Percentiles rank a stretch among this genome's conserved stretches.
phyloP scores from a whole-genome alignment of 2,113 vertebrate genomes.

The Callipepla squamata region DNA sequence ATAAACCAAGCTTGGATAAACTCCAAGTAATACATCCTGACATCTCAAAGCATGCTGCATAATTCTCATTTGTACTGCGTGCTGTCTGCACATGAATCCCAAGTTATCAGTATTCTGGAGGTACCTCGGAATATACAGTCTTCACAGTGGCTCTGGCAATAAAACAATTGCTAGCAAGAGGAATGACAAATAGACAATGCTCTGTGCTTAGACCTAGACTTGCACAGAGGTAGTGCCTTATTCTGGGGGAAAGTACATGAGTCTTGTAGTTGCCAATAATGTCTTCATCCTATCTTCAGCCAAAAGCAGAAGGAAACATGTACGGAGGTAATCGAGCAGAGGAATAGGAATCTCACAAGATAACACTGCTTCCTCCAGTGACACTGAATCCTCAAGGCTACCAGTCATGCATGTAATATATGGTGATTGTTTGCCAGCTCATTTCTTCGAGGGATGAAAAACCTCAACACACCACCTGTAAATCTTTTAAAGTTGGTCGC shows the following conservation, averaged over 20 bases:
- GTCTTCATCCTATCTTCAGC: neutral
- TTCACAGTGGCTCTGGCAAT: constrained; percentile 23
- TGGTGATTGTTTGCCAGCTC: accelerated
- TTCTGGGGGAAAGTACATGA: neutral
- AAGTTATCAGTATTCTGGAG: neutral
- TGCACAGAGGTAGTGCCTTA: neutral
- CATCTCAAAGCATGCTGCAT: neutral
- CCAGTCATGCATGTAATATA: neutral
- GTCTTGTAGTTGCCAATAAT: neutral
- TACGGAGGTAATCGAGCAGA: neutral
- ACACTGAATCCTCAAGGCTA: neutral
- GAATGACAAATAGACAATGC: neutral
- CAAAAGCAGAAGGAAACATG: neutral
- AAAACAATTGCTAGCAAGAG: neutral
- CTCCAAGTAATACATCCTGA: neutral
- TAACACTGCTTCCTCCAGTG: neutral
- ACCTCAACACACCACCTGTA: neutral
- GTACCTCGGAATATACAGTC: neutral
- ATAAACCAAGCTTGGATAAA: neutral
- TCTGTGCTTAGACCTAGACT: neutral
- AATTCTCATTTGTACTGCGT: neutral
- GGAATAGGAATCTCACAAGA: neutral
- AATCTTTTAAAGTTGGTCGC: neutral
- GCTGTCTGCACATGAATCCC: neutral
- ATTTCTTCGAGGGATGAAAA: neutral